These are phyloP conservation scores for Neosilurus hyrtlii DNA, from an alignment of 2,797 vertebrate genomes.

Conservation along the genomic window DNA sequence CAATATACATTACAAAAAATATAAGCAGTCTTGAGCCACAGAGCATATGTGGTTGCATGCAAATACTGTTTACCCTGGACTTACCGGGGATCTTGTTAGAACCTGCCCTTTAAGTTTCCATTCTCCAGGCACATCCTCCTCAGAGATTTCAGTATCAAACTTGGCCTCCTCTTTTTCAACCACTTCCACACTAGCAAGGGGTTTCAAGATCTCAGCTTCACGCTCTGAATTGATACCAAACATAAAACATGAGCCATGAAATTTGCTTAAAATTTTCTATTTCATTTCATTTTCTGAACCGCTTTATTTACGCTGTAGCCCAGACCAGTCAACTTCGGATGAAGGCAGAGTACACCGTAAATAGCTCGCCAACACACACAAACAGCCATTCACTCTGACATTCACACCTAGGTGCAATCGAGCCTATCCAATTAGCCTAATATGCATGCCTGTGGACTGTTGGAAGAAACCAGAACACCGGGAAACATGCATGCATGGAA, in stretches of 20 bases:
- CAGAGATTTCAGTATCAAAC: constrained; percentile 95
- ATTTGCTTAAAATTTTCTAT: background rate
- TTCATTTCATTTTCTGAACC: too few species aligned
- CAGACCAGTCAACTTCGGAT: too few species aligned
- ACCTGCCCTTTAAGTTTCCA: constrained; percentile 95
- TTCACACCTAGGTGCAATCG: too few species aligned
- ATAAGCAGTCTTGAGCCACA: background rate
- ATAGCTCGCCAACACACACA: too few species aligned
- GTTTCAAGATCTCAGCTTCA: constrained; percentile 89
- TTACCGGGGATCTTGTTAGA: constrained; percentile 91
- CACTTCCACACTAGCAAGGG: constrained; percentile 87
- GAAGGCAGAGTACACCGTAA: too few species aligned
- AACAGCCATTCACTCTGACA: too few species aligned
- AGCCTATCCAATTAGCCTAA: too few species aligned
- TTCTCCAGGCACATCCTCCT: constrained; percentile 88
- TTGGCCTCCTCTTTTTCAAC: constrained; percentile 89
- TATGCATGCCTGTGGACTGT: too few species aligned
- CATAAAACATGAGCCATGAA: constrained; percentile 1
- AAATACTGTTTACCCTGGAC: background rate
- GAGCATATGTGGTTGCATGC: background rate
- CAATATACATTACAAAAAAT: background rate
- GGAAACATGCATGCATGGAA: too few species aligned
- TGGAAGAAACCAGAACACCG: too few species aligned
- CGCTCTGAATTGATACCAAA: constrained; percentile 75
- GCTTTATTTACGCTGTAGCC: too few species aligned